Conservation (phyloP, 2,888 invertebrate species). For the Lithophane ornitopus region DNA sequence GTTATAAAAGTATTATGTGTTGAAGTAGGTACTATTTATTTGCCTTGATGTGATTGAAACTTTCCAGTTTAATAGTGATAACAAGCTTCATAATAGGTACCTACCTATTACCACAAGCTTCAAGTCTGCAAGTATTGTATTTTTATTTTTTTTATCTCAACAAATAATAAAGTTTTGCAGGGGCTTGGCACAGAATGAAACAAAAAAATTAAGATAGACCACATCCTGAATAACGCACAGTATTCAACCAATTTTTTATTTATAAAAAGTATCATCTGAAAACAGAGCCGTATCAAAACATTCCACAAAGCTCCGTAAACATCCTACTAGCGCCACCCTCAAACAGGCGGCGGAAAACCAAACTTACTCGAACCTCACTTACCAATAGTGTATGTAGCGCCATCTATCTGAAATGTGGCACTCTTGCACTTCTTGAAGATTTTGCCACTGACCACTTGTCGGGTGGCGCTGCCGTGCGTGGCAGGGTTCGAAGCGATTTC, state of each 20-base stretch:
- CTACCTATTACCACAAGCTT: neutral
- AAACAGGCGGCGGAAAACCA: conserved; percentile 61
- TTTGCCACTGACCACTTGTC: conserved; percentile 90
- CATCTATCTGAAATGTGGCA: conserved; percentile 96
- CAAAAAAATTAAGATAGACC: neutral
- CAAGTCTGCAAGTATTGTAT: too few species aligned
- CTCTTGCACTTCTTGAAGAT: conserved; percentile 96
- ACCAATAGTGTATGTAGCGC: conserved; percentile 97
- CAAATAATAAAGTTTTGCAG: neutral
- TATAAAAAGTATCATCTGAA: conserved; percentile 4
- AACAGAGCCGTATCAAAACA: conserved; percentile 5
- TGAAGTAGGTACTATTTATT: neutral
- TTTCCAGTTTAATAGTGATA: neutral
- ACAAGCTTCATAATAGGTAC: neutral
- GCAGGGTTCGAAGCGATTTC: conserved; percentile 87
- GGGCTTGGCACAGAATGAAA: neutral
- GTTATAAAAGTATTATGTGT: conserved; percentile 3
- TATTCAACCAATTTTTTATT: neutral
- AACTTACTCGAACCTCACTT: conserved; percentile 77
- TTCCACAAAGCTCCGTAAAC: conserved; percentile 8
- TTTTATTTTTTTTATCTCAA: neutral
- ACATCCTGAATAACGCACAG: neutral
- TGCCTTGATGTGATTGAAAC: neutral
- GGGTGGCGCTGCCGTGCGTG: conserved; percentile 87
- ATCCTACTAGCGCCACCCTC: conserved; percentile 53